Conservation (phyloP, 2,888 invertebrate species). For the Ischnura elegans region DNA sequence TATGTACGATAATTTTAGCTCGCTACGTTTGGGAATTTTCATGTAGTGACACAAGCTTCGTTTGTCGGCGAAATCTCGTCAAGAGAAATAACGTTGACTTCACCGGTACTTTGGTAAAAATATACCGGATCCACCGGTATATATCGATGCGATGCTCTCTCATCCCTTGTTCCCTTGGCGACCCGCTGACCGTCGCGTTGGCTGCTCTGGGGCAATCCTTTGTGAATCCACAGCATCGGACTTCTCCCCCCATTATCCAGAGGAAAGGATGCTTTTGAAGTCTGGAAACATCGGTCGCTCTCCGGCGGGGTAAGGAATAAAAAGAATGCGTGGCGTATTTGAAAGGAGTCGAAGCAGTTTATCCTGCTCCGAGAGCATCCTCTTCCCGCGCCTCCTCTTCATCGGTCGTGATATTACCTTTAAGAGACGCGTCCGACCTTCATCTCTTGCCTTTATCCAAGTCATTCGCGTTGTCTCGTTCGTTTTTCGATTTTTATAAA, state of each 20-base stretch:
- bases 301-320: background rate
- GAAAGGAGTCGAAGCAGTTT: conserved; percentile 12
- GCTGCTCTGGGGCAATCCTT: background rate
- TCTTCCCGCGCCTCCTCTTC: background rate
- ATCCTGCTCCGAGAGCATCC: background rate
- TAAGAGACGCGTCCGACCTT: conserved; percentile 29
- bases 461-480: background rate
- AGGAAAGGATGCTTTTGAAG: background rate
- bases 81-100: no score
- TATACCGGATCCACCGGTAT: no score
- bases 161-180: background rate
- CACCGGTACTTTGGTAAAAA: no score
- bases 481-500: conserved; percentile 3
- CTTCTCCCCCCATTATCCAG: background rate
- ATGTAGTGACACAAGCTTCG: no score
- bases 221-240: background rate
- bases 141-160: no score
- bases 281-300: background rate
- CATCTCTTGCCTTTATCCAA: background rate
- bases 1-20: no score
- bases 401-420: background rate
- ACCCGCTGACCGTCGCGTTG: background rate
- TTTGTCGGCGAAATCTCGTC: no score
- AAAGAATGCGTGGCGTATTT: background rate
- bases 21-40: no score